Percentiles rank a stretch among this genome's conserved stretches.
These are phyloP conservation scores for Variabilichromis moorii DNA, from an alignment of 2,113 vertebrate species.

Conservation along the genomic window DNA sequence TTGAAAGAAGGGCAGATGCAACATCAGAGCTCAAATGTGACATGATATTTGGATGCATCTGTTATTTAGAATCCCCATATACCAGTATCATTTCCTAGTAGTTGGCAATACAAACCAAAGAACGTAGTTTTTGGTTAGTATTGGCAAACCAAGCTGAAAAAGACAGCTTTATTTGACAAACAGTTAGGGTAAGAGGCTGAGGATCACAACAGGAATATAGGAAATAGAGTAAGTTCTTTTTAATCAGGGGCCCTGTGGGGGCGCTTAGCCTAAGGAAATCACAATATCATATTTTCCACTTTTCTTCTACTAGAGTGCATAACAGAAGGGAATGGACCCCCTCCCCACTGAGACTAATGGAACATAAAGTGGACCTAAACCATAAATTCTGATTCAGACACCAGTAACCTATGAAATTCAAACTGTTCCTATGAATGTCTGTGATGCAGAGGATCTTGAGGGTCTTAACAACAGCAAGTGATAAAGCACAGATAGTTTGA, in stretches of 20 bases:
- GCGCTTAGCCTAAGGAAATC: constrained; percentile 12
- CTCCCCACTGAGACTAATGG: constrained; percentile 40
- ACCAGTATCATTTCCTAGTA: rapidly evolving
- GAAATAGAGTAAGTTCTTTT: neutral
- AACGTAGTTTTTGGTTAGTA: neutral
- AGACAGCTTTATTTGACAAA: neutral
- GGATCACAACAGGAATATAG: neutral
- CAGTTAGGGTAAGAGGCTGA: neutral
- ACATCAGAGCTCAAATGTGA: neutral
- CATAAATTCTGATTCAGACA: constrained; percentile 59
- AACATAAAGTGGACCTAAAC: constrained; percentile 49
- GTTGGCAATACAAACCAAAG: neutral
- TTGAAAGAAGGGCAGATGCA: neutral
- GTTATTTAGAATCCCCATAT: neutral
- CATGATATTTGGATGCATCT: neutral
- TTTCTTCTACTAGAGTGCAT: constrained; percentile 26
- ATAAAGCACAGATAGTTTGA: neutral
- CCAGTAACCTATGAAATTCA: constrained; percentile 64
- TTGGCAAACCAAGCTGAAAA: neutral
- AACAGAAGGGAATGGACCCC: neutral
- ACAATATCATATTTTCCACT: constrained; percentile 38
- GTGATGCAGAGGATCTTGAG: neutral
- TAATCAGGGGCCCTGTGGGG: constrained; percentile 13
- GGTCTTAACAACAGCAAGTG: neutral
- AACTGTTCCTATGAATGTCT: constrained; percentile 37